Evolutionary conservation across 1,140 invertebrate species (phyloP).

Genomic region (Aleiodes sp.): DNA sequence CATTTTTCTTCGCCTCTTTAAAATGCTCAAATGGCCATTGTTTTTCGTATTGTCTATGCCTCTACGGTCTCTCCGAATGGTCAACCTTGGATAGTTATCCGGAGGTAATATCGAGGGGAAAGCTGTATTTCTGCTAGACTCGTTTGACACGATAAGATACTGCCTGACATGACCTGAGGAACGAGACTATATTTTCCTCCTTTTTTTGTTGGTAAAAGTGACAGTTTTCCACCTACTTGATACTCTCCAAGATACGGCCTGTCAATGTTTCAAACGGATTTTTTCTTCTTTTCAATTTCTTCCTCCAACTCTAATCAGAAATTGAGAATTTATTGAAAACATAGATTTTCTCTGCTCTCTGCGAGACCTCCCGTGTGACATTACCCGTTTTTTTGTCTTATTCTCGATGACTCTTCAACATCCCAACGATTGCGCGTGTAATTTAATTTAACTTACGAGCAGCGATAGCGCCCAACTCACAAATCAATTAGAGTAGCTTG

Average conservation of each 20-base stretch:
- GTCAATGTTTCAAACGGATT: not conserved
- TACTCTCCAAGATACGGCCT: conserved; percentile 39
- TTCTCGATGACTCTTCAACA: conserved; percentile 2
- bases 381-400: conserved; percentile 1
- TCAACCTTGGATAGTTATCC: not conserved
- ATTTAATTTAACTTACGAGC: conserved; percentile 63
- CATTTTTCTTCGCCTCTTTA: not conserved
- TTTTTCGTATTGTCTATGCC: conserved; percentile 2
- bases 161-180: conserved; percentile 30
- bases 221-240: conserved; percentile 50
- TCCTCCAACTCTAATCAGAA: not conserved
- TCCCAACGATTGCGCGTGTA: conserved; percentile 47
- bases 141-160: conserved; percentile 6
- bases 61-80: not conserved
- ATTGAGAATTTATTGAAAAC: not conserved
- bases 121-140: conserved; percentile 8
- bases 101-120: not conserved
- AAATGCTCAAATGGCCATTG: not conserved
- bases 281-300: not conserved
- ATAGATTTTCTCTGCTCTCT: not conserved
- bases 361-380: conserved; percentile 32
- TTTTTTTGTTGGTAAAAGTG: conserved; percentile 38
- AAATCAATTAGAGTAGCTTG: conserved; percentile 60
- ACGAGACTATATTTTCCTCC: too few species aligned
- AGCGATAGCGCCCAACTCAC: conserved; percentile 48